These are phyloP conservation scores for Fopius arisanus DNA, from an alignment of 1,140 invertebrate genomes.

Conservation along the genomic window DNA sequence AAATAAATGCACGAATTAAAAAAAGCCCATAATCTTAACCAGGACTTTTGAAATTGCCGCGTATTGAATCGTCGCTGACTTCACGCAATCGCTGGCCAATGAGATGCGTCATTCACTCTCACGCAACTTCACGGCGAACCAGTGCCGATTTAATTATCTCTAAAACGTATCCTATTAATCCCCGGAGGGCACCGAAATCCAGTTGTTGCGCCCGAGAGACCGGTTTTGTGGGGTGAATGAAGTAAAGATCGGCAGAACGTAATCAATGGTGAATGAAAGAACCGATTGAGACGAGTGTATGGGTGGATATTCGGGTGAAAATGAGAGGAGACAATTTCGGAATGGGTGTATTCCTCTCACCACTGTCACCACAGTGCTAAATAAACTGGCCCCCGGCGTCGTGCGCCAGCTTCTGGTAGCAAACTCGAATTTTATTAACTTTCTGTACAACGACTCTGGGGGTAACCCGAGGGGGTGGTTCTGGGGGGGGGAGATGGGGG, in stretches of 20 bases:
- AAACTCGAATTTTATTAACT: constrained; percentile 29
- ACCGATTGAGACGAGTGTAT: constrained; percentile 30
- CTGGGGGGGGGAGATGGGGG: too few species aligned
- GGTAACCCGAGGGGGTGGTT: background rate
- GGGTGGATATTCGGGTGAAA: background rate
- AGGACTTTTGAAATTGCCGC: too few species aligned
- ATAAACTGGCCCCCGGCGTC: constrained; percentile 56
- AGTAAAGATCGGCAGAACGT: constrained; percentile 50
- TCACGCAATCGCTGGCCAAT: too few species aligned
- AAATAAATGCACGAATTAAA: too few species aligned
- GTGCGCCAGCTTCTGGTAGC: background rate
- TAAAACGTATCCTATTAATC: too few species aligned
- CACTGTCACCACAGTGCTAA: constrained; percentile 51
- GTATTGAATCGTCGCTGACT: too few species aligned
- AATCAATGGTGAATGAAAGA: constrained; percentile 37
- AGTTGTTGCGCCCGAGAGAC: constrained; percentile 50
- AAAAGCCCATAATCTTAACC: too few species aligned
- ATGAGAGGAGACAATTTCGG: background rate
- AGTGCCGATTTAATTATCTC: too few species aligned
- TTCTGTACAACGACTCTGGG: constrained; percentile 22
- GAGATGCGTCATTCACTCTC: too few species aligned
- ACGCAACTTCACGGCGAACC: too few species aligned
- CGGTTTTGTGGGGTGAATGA: constrained; percentile 59
- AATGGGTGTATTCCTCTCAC: background rate
- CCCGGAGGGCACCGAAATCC: constrained; percentile 56